These are phyloP conservation scores for Megaceryle torquata DNA, from an alignment of 2,113 vertebrate species.

Conservation along the genomic window DNA sequence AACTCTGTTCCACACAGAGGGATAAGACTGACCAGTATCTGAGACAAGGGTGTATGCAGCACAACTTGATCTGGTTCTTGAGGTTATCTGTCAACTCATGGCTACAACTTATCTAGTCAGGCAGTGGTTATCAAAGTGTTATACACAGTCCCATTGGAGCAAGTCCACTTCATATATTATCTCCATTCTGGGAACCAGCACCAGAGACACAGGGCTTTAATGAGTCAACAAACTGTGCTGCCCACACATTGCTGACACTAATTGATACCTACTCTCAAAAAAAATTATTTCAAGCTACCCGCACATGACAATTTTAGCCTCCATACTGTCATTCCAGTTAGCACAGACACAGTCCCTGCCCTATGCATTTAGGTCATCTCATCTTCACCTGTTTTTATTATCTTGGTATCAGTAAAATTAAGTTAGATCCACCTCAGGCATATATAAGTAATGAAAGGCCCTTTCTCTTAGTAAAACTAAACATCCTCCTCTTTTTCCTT, in stretches of 20 bases:
- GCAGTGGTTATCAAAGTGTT: neutral
- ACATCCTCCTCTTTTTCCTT: neutral
- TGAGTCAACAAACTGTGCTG: neutral
- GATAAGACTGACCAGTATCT: neutral
- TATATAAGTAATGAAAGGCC: neutral
- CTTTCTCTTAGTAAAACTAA: neutral
- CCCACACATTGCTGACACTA: neutral
- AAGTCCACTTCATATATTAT: neutral
- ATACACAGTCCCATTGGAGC: neutral
- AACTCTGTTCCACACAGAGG: neutral
- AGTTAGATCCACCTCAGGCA: neutral
- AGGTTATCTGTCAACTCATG: neutral
- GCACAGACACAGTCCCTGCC: neutral
- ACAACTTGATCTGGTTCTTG: slow-evolving; percentile 8
- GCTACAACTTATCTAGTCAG: neutral
- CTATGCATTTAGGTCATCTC: neutral
- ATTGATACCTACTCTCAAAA: slow-evolving; percentile 14
- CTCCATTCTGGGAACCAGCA: neutral
- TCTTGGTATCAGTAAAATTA: neutral
- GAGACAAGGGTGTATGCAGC: neutral
- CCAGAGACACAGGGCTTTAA: slow-evolving; percentile 7
- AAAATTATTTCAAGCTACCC: neutral
- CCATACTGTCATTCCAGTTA: neutral
- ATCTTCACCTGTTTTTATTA: neutral
- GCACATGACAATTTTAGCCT: slow-evolving; percentile 17